Conservation (phyloP, 2,888 invertebrate genomes). For the Perizoma affinitatum region DNA sequence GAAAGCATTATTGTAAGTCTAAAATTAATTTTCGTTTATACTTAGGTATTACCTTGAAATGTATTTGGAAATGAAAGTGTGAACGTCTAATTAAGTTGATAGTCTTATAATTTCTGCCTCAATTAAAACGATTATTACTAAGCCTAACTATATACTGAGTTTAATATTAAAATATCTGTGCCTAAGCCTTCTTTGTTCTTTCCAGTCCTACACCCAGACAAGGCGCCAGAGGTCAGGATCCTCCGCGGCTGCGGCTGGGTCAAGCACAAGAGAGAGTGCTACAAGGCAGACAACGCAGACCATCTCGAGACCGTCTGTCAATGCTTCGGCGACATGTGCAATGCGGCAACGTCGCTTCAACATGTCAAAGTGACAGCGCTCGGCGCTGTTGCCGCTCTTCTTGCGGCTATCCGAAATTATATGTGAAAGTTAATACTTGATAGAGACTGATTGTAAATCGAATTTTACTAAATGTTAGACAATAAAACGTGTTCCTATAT, state of each 20-base stretch:
- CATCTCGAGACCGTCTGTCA: slow-evolving; percentile 84
- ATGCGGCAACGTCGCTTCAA: slow-evolving; percentile 56
- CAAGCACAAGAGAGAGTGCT: slow-evolving; percentile 73
- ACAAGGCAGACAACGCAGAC: slow-evolving; percentile 84
- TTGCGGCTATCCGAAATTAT: slow-evolving; percentile 47
- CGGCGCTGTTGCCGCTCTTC: slow-evolving; percentile 40
- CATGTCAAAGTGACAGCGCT: slow-evolving; percentile 50
- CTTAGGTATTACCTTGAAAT: no score
- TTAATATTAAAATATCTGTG: neutral
- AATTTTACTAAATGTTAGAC: neutral
- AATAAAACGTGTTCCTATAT: neutral
- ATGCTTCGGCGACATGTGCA: slow-evolving; percentile 86
- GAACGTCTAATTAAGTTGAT: no score
- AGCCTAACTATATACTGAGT: no score
- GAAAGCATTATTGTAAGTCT: no score
- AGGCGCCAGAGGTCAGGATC: slow-evolving; percentile 69
- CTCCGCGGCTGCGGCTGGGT: slow-evolving; percentile 86
- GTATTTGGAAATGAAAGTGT: no score
- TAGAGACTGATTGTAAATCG: slow-evolving; percentile 16
- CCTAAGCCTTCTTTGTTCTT: slow-evolving; percentile 28
- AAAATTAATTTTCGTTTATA: no score
- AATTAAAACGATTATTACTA: no score
- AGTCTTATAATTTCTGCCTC: no score
- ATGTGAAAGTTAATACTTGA: slow-evolving; percentile 18
- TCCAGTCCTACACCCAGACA: slow-evolving; percentile 64